Conservation (phyloP, 2,113 vertebrate species). For the Columba livia region DNA sequence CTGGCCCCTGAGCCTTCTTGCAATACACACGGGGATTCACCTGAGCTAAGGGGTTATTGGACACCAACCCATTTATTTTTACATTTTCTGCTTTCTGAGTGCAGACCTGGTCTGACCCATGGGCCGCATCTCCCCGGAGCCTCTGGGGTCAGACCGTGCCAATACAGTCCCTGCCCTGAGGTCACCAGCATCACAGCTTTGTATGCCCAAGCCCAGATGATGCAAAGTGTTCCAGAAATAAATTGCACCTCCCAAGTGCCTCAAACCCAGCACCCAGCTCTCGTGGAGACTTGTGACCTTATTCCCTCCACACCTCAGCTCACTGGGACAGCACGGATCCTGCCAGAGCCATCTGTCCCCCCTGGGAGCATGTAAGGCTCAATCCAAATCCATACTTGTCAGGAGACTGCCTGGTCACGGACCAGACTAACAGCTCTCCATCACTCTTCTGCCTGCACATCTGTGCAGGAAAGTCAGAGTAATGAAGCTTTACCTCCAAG, state of each 20-base stretch:
- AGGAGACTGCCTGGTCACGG: background rate
- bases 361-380: background rate
- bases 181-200: background rate
- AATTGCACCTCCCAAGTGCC: background rate
- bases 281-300: background rate
- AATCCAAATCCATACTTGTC: background rate
- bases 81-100: background rate
- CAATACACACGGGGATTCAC: background rate
- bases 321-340: background rate
- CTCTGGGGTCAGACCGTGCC: background rate
- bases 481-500: background rate
- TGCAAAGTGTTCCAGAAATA: background rate
- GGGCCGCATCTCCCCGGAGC: background rate
- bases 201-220: background rate
- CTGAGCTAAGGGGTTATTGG: background rate
- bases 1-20: background rate
- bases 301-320: background rate
- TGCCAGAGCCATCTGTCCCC: background rate
- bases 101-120: background rate
- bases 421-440: background rate
- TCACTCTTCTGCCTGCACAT: background rate
- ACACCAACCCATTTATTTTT: accelerated
- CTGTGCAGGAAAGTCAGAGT: background rate
- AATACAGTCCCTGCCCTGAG: background rate
- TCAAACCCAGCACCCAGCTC: background rate